Percentiles rank a stretch among this genome's conserved stretches.
These are phyloP conservation scores for Phalacrocorax brasilianus DNA, from an alignment of 2,113 vertebrate genomes.

Conservation along the genomic window DNA sequence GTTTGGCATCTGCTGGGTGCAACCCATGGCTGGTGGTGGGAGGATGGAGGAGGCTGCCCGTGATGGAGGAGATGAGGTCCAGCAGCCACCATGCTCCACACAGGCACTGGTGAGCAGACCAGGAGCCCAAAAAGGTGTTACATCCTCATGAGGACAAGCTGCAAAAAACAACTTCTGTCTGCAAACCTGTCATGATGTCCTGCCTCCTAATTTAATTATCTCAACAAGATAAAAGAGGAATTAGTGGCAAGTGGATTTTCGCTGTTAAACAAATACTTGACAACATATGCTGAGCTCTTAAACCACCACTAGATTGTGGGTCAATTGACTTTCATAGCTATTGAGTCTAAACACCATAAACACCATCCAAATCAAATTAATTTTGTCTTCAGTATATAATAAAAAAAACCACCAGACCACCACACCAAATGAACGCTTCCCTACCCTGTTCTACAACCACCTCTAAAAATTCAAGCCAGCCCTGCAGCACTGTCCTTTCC, in stretches of 20 bases:
- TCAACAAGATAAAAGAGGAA: background rate
- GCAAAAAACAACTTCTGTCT: background rate
- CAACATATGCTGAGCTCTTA: background rate
- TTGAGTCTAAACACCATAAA: background rate
- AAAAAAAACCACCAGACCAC: too few species aligned
- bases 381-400: background rate
- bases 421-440: background rate
- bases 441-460: background rate
- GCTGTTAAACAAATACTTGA: background rate
- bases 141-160: background rate
- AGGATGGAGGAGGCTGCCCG: background rate
- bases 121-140: fast-evolving
- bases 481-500: background rate
- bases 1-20: background rate
- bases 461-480: background rate
- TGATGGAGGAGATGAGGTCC: background rate
- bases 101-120: fast-evolving
- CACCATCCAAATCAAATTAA: background rate
- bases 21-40: background rate
- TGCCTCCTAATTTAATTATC: background rate
- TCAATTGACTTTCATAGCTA: background rate
- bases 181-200: background rate
- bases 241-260: background rate
- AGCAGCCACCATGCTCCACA: fast-evolving
- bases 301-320: background rate